These are phyloP conservation scores for Drosophila novamexicana DNA, from an alignment of 1,140 invertebrate genomes.

Conservation along the genomic window DNA sequence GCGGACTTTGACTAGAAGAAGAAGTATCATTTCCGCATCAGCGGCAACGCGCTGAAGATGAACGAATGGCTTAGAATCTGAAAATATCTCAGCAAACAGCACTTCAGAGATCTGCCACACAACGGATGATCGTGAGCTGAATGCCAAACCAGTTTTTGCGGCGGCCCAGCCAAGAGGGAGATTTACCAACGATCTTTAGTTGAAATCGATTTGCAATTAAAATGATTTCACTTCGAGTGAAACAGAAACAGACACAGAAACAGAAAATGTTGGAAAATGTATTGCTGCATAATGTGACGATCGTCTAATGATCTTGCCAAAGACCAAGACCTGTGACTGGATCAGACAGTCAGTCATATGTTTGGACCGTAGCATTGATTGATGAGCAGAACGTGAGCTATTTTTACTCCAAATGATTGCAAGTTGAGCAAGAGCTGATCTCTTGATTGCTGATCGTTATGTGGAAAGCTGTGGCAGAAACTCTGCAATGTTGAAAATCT, in stretches of 20 bases:
- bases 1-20: constrained; percentile 25
- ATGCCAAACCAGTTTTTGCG: constrained; percentile 64
- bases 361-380: constrained; percentile 42
- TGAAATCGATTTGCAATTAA: constrained; percentile 72
- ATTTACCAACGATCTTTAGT: constrained; percentile 29
- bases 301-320: constrained; percentile 23
- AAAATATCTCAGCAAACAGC: neutral
- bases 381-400: constrained; percentile 34
- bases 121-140: constrained; percentile 42
- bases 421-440: constrained; percentile 10
- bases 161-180: constrained; percentile 36
- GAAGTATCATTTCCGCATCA: constrained; percentile 69
- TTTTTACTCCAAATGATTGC: neutral
- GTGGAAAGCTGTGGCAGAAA: neutral
- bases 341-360: constrained; percentile 19
- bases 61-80: constrained; percentile 75
- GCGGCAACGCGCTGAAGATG: constrained; percentile 68
- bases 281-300: constrained; percentile 17
- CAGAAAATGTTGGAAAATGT: constrained; percentile 19
- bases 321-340: neutral
- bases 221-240: constrained; percentile 70
- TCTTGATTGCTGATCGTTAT: neutral
- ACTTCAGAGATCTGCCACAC: neutral
- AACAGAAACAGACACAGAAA: constrained; percentile 27
- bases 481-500: neutral